Conservation (phyloP, 1,140 invertebrate species). For the Nebria ingens region DNA sequence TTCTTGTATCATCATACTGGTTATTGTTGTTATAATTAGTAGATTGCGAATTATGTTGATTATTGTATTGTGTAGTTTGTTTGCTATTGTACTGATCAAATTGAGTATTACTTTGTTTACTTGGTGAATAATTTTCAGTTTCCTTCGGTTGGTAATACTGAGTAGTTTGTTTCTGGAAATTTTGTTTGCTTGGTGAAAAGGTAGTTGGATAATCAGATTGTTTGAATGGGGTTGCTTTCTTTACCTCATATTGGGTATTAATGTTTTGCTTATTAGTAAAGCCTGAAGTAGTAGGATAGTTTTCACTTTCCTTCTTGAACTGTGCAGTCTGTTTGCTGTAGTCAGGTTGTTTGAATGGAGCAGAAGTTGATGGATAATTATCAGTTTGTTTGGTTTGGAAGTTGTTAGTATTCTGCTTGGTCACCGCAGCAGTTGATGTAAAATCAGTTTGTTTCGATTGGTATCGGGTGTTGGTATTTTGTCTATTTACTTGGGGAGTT, state of each 20-base stretch:
- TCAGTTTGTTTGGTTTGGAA: slow-evolving; percentile 13
- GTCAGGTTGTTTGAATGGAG: slow-evolving; percentile 14
- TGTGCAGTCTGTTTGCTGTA: slow-evolving; percentile 2
- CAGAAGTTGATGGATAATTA: slow-evolving; percentile 11
- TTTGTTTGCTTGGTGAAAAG: slow-evolving; percentile 24
- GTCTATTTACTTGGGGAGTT: not conserved
- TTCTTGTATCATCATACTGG: not conserved
- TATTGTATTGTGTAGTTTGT: slow-evolving; percentile 12
- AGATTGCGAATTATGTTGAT: slow-evolving; percentile 7
- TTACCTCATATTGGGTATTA: slow-evolving; percentile 19
- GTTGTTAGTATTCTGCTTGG: slow-evolving; percentile 14
- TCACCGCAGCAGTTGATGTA: slow-evolving; percentile 14
- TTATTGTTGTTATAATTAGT: slow-evolving; percentile 12
- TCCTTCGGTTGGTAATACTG: slow-evolving; percentile 12
- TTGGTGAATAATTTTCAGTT: slow-evolving; percentile 14
- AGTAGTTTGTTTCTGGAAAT: slow-evolving; percentile 17
- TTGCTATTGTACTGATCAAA: slow-evolving; percentile 15
- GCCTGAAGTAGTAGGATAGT: slow-evolving; percentile 8
- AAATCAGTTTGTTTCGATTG: slow-evolving; percentile 19
- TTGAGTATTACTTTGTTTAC: slow-evolving; percentile 14
- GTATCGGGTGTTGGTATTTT: slow-evolving; percentile 12
- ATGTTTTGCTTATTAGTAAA: not conserved
- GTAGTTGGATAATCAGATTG: slow-evolving; percentile 25
- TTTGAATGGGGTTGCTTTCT: slow-evolving; percentile 21
- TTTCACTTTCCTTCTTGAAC: not conserved